A percentile compares a stretch with the other conserved stretches of the same genome.
Evolutionary conservation across 2,888 invertebrate genomes (phyloP).

Genomic region (Calliopum simillimum): DNA sequence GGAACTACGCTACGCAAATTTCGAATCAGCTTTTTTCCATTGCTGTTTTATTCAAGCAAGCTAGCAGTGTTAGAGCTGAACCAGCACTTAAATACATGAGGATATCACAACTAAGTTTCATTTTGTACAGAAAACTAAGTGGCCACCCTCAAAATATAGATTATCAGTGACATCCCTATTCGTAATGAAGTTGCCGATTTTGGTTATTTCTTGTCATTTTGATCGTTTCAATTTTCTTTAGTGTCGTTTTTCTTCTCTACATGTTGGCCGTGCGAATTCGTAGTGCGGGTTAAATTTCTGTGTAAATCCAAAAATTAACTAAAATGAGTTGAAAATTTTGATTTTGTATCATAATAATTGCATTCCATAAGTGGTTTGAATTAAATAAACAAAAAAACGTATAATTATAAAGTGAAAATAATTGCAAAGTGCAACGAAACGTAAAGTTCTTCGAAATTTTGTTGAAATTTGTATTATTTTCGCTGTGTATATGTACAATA

Average conservation of each 20-base stretch:
- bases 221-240: neutral
- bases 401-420: neutral
- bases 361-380: neutral
- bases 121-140: too few relatives aligned
- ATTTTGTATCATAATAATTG: neutral
- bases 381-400: neutral
- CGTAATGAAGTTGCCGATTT: neutral
- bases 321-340: neutral
- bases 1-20: too few relatives aligned
- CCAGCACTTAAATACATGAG: too few relatives aligned
- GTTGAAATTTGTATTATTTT: neutral
- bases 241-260: slow-evolving; percentile 7
- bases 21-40: too few relatives aligned
- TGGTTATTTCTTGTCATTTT: neutral
- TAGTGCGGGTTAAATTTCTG: neutral
- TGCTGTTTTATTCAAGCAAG: too few relatives aligned
- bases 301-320: neutral
- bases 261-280: slow-evolving; percentile 7
- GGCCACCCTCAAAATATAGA: too few relatives aligned
- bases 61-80: too few relatives aligned
- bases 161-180: neutral
- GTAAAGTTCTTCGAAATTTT: slow-evolving; percentile 2
- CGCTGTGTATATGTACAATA: too few relatives aligned
- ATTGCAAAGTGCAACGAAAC: neutral
- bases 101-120: too few relatives aligned